Evolutionary conservation across 2,797 vertebrate genomes (phyloP), one percentile per base, ranked within the genome.

Genomic region (Enteromius afrohamiltoni): DNA sequence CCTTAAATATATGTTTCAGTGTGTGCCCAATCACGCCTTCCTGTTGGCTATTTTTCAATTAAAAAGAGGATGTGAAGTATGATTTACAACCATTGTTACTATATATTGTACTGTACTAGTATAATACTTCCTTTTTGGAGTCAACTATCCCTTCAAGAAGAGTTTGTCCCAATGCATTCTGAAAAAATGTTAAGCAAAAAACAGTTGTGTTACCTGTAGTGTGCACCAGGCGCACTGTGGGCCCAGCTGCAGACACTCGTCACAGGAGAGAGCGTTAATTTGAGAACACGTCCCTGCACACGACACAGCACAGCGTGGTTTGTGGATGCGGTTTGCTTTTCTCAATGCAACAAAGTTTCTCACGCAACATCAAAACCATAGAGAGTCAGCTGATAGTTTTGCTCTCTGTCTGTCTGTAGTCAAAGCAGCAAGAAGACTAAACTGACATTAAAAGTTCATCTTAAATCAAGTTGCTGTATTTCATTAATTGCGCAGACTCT

Each of bases 181-280:
- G 16, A 67, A 67, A 10, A 14, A 6, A 29, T 29, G 53, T n/a
- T 34, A 42, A n/a, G 37, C 34, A 51, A 69, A 45, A 69, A 42
- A 16, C 29, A n/a, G 23, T 29, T 13, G 58, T 65, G 53, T 89
- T 95, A 99, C 98, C 97, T 99, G 96, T 92, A 97, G 96, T 85
- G 94, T 95, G 90, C 98, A 99, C 98, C 98, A 99, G 88, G 96
- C 96, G 17, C 98, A 99, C 82, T 93, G 92, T 42, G 97, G 96
- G 90, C 96, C 96, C 11, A 94, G 92, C 90, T 95, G 95, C 87
- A 99, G 94, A 93, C 98, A 99, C 71, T 96, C 94, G 80, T 95
- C 95, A 93, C 98, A 99, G 87, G 95, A 96, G 90, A 94, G 92
- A 85, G 95, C 89, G 4, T 89, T 94, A 87, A 94, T 94, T 62